Evolutionary conservation across 2,888 invertebrate genomes (phyloP).

Genomic region (Steinernema hermaphroditum): DNA sequence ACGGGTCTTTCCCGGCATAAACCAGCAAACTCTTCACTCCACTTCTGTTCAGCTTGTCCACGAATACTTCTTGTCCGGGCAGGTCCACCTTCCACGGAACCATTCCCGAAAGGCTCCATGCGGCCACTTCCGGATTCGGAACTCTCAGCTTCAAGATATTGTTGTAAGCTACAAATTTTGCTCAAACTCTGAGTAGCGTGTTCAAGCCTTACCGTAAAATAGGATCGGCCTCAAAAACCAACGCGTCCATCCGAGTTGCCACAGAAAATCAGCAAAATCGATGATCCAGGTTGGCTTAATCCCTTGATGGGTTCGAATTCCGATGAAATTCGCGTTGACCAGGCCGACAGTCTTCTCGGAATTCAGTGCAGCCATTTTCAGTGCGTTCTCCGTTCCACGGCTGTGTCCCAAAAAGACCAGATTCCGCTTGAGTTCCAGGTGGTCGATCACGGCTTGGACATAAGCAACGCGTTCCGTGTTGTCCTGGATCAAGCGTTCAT

Average conservation of each 20-base stretch:
- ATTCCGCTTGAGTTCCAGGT: slow-evolving; percentile 35
- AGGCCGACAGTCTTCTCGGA: slow-evolving; percentile 36
- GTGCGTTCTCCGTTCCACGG: slow-evolving; percentile 47
- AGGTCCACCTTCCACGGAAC: slow-evolving; percentile 15
- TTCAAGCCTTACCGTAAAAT: neutral
- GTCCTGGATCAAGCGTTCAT: slow-evolving; percentile 39
- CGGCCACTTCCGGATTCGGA: neutral
- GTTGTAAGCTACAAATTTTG: neutral
- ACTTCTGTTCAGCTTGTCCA: slow-evolving; percentile 3
- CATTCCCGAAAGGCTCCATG: slow-evolving; percentile 2
- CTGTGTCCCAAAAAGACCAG: slow-evolving; percentile 47
- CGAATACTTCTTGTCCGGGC: slow-evolving; percentile 8
- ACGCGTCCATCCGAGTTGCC: slow-evolving; percentile 3
- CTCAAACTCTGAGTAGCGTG: neutral
- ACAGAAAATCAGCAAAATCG: neutral
- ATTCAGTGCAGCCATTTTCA: slow-evolving; percentile 46
- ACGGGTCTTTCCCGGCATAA: slow-evolving; percentile 40
- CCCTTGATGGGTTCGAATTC: slow-evolving; percentile 41
- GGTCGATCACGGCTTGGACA: slow-evolving; percentile 42
- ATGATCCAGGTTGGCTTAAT: slow-evolving; percentile 29
- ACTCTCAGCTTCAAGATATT: neutral
- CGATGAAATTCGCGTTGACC: slow-evolving; percentile 44
- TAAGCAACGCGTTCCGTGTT: slow-evolving; percentile 47
- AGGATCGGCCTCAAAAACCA: neutral
- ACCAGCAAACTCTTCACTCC: slow-evolving; percentile 16